These are phyloP conservation scores for Standfussiana lucernea DNA, from an alignment of 2,888 invertebrate species.

Conservation along the genomic window DNA sequence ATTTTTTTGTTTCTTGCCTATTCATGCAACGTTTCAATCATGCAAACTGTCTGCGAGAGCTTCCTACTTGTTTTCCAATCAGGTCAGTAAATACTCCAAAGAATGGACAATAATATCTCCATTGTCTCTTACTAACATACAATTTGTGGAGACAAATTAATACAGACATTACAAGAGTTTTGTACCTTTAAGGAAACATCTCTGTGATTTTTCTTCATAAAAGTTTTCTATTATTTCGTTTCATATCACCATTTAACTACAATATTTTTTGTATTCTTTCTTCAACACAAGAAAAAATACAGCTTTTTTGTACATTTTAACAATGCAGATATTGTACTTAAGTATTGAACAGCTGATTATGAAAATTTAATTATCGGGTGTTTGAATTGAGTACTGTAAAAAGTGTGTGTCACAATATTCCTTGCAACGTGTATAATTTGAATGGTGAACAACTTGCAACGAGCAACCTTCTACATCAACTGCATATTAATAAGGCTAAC, in stretches of 20 bases:
- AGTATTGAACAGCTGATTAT: not conserved
- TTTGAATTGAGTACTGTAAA: not conserved
- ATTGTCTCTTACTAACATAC: too few relatives aligned
- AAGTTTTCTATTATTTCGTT: not conserved
- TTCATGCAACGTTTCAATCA: slow-evolving; percentile 5
- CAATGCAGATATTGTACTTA: not conserved
- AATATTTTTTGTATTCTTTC: not conserved
- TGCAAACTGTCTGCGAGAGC: slow-evolving; percentile 17
- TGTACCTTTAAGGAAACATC: not conserved
- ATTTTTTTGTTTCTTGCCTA: slow-evolving; percentile 5
- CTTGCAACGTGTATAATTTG: not conserved
- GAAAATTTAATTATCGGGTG: not conserved
- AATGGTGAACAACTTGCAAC: slow-evolving; percentile 15
- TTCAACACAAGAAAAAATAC: not conserved
- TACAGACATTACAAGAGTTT: not conserved
- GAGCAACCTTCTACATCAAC: slow-evolving; percentile 29
- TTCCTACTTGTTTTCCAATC: slow-evolving; percentile 1
- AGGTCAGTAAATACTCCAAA: slow-evolving; percentile 36
- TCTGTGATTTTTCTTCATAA: not conserved
- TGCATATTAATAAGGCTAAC: slow-evolving; percentile 53
- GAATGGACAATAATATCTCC: not conserved
- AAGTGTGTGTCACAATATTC: not conserved
- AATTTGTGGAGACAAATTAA: not conserved
- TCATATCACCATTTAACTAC: not conserved
- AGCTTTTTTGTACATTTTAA: too few relatives aligned